Evolutionary conservation across 2,888 invertebrate genomes (phyloP).

Genomic region (Diloba caeruleocephala): DNA sequence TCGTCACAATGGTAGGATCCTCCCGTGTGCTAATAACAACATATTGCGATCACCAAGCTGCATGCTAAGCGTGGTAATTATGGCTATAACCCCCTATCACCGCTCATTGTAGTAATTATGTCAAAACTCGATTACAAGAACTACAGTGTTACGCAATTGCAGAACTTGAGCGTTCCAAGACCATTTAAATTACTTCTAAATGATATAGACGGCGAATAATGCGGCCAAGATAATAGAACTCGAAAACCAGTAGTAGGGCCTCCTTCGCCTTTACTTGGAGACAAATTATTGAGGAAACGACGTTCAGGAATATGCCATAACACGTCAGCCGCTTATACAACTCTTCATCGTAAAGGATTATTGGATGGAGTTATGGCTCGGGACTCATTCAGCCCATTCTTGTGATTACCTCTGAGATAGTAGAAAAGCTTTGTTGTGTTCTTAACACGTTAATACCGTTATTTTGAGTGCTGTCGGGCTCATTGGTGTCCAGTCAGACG

Average conservation of each 20-base stretch:
- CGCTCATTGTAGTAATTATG: too few relatives aligned
- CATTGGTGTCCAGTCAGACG: constrained; percentile 17
- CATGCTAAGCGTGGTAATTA: too few relatives aligned
- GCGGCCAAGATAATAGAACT: background rate
- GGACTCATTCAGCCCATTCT: constrained; percentile 51
- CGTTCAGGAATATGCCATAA: constrained; percentile 71
- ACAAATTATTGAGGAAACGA: constrained; percentile 75
- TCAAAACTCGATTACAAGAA: too few relatives aligned
- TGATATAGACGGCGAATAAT: constrained; percentile 13
- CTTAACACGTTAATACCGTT: constrained; percentile 42
- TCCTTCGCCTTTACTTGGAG: constrained; percentile 54
- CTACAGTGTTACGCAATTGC: too few relatives aligned
- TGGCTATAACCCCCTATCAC: too few relatives aligned
- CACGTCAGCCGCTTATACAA: constrained; percentile 69
- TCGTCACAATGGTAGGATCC: too few relatives aligned
- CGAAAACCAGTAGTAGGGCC: constrained; percentile 55
- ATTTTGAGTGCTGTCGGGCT: constrained; percentile 33
- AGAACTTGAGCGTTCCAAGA: background rate
- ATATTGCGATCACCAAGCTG: too few relatives aligned
- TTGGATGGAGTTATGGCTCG: constrained; percentile 57
- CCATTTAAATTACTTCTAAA: constrained; percentile 13
- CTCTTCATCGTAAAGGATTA: constrained; percentile 76
- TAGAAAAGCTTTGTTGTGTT: constrained; percentile 62
- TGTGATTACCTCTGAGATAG: constrained; percentile 66
- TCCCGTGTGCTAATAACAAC: too few relatives aligned